phyloP scores from a whole-genome alignment of 2,797 vertebrate species.

The Chiroxiphia lanceolata region DNA sequence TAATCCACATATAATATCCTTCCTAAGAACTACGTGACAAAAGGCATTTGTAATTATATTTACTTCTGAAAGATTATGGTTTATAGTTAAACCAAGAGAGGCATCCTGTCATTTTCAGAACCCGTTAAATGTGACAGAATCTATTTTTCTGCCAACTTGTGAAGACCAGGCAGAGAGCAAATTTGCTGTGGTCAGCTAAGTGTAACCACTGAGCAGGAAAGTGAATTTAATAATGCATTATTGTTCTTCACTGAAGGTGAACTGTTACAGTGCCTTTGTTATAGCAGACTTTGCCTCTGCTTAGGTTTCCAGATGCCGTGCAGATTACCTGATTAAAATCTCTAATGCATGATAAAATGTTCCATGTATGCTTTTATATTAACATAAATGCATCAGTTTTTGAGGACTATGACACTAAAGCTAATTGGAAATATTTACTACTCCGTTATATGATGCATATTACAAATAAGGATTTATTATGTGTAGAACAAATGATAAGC shows the following conservation, averaged over 20 bases:
- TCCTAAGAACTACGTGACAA: constrained; percentile 88
- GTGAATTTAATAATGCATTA: constrained; percentile 99
- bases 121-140: constrained; percentile 99
- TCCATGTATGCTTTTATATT: constrained; percentile 78
- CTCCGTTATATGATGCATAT: constrained; percentile 62
- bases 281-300: constrained; percentile 84
- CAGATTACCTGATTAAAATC: constrained; percentile 84
- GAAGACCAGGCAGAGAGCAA: constrained; percentile 98
- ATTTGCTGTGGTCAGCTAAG: constrained; percentile 99
- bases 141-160: constrained; percentile 99
- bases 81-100: constrained; percentile 97
- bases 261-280: constrained; percentile 96
- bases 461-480: constrained; percentile 66
- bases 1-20: constrained; percentile 84
- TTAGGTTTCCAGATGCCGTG: constrained; percentile 81
- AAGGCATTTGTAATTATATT: constrained; percentile 98
- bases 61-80: constrained; percentile 95
- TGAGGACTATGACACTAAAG: constrained; percentile 69
- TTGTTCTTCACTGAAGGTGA: constrained; percentile 99
- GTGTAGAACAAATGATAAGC: constrained; percentile 58
- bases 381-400: constrained; percentile 75
- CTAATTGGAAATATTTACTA: constrained; percentile 78
- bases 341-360: constrained; percentile 81
- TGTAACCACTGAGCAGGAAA: constrained; percentile 99
- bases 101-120: constrained; percentile 99